Conservation (phyloP, 2,113 vertebrate species). For the Proteles cristata region DNA sequence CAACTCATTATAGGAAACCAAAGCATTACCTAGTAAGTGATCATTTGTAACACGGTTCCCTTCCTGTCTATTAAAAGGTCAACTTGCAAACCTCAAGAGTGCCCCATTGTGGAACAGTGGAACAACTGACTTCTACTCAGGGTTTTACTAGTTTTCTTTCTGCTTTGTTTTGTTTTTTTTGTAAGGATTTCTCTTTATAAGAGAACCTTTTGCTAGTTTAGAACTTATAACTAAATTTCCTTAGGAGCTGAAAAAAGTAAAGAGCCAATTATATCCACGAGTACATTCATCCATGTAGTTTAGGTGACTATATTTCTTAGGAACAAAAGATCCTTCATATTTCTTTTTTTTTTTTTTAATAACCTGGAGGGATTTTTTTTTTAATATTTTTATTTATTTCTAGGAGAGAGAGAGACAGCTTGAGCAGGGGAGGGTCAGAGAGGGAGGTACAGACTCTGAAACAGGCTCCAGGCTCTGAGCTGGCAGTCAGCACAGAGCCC, state of each 20-base stretch:
- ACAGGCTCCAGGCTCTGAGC: too few species aligned
- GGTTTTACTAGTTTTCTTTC: background rate
- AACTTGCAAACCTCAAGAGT: constrained; percentile 68
- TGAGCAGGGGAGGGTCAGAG: too few species aligned
- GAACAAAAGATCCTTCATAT: background rate
- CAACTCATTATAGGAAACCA: background rate
- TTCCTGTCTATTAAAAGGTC: background rate
- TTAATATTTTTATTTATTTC: too few species aligned
- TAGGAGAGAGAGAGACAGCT: too few species aligned
- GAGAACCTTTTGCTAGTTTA: constrained; percentile 12
- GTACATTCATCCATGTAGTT: background rate
- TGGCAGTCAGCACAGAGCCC: too few species aligned
- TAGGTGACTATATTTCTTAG: constrained; percentile 15
- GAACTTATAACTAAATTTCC: background rate
- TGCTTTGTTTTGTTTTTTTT: background rate
- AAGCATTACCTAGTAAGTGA: background rate
- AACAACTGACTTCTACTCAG: background rate
- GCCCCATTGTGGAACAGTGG: constrained; percentile 66
- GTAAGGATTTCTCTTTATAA: background rate
- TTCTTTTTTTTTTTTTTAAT: too few species aligned
- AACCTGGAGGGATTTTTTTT: too few species aligned
- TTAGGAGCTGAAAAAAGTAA: constrained; percentile 6
- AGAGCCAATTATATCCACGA: background rate
- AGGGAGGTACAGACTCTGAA: too few species aligned
- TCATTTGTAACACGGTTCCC: background rate